Evolutionary conservation across 2,888 invertebrate genomes (phyloP).

Genomic region (Tineola bisselliella): DNA sequence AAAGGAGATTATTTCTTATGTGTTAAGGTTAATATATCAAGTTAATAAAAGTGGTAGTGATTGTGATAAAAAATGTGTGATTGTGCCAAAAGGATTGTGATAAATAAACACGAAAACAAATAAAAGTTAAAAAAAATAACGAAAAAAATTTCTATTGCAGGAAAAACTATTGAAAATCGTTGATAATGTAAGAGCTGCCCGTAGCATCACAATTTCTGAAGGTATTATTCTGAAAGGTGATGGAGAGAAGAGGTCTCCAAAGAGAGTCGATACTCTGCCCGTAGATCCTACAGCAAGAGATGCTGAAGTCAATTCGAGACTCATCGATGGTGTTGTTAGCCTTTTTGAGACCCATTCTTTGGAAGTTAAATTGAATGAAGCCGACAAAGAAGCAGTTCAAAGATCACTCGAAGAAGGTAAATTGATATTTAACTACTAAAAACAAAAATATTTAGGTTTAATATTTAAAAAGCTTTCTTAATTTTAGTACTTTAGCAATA

Average conservation of each 20-base stretch:
- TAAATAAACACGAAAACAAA: not conserved
- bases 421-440: not conserved
- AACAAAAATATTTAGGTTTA: not conserved
- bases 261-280: conserved; percentile 74
- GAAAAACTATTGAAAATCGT: conserved; percentile 77
- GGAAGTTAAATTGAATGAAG: conserved; percentile 82
- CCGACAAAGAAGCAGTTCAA: conserved; percentile 76
- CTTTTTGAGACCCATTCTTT: conserved; percentile 82
- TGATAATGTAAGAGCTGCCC: conserved; percentile 58
- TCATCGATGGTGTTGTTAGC: conserved; percentile 78
- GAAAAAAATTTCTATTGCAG: conserved; percentile 45
- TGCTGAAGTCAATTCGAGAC: conserved; percentile 75
- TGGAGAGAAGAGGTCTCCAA: conserved; percentile 50
- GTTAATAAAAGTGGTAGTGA: conserved; percentile 52
- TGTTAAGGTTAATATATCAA: conserved; percentile 70
- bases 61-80: conserved; percentile 24
- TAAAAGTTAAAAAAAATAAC: not conserved
- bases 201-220: conserved; percentile 68
- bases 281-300: conserved; percentile 78
- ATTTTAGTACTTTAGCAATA: too few species aligned
- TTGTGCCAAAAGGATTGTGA: conserved; percentile 21
- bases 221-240: conserved; percentile 70
- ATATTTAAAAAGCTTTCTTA: not conserved
- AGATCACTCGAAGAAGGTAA: conserved; percentile 86
- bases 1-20: conserved; percentile 74